These are phyloP conservation scores for Lordiphosa andalusiaca DNA, from an alignment of 2,888 invertebrate species.

Conservation along the genomic window DNA sequence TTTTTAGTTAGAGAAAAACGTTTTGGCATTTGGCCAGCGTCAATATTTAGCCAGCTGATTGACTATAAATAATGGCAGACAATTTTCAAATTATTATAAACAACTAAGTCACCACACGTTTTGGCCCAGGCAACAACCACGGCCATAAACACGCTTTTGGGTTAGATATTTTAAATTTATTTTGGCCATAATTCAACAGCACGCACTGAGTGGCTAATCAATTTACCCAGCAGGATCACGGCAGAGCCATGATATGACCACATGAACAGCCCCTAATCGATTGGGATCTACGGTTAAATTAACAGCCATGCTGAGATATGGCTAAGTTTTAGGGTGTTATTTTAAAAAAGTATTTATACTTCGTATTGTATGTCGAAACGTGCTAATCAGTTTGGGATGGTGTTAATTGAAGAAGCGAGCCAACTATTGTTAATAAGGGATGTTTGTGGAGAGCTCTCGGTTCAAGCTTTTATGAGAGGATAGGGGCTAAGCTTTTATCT, in stretches of 20 bases:
- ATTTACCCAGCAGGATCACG: constrained; percentile 26
- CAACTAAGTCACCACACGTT: constrained; percentile 27
- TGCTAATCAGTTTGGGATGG: constrained; percentile 18
- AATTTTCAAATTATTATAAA: neutral
- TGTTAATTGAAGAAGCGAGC: constrained; percentile 8
- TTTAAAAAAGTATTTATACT: constrained; percentile 20
- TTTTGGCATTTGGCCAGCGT: constrained; percentile 38
- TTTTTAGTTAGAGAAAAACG: constrained; percentile 5
- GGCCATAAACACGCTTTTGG: constrained; percentile 20
- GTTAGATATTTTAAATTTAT: constrained; percentile 19
- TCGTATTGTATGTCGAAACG: constrained; percentile 18
- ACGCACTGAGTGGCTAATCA: constrained; percentile 1
- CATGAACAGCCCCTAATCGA: constrained; percentile 24
- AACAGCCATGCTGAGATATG: neutral
- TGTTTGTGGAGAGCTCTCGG: neutral
- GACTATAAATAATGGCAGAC: neutral
- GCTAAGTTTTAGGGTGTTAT: constrained; percentile 6
- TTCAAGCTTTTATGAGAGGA: neutral
- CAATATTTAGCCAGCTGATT: constrained; percentile 39
- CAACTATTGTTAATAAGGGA: constrained; percentile 2
- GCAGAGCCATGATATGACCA: constrained; percentile 16
- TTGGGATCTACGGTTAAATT: constrained; percentile 3
- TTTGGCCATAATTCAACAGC: too few species aligned
- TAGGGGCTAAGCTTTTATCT: too few species aligned
- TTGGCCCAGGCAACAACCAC: constrained; percentile 34